Evolutionary conservation across 2,113 vertebrate genomes (phyloP).

Genomic region (Trematomus loennbergii): DNA sequence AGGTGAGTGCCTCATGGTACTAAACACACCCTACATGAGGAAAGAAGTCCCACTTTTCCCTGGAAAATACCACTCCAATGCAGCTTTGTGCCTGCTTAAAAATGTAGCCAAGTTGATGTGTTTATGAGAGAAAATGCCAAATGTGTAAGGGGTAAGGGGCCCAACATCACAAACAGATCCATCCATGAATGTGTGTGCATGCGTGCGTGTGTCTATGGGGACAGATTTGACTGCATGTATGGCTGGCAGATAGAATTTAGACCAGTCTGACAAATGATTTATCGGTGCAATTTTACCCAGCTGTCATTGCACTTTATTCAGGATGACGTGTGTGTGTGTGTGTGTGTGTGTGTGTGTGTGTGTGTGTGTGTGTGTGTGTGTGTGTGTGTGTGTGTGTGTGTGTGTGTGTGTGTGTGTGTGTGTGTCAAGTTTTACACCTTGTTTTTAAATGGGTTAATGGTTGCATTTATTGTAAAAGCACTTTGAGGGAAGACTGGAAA

Average conservation of each 20-base stretch:
- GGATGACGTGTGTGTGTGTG: conserved; percentile 54
- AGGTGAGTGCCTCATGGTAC: background rate
- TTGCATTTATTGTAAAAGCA: too few species aligned
- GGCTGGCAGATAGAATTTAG: conserved; percentile 81
- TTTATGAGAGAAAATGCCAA: conserved; percentile 51
- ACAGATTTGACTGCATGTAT: conserved; percentile 71
- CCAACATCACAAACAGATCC: conserved; percentile 51
- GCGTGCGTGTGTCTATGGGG: conserved; percentile 39
- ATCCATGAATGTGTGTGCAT: conserved; percentile 40
- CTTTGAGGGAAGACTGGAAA: too few species aligned
- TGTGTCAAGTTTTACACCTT: too few species aligned
- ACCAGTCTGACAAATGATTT: conserved; percentile 83
- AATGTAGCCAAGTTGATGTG: conserved; percentile 48
- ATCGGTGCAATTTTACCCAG: conserved; percentile 82
- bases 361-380: background rate
- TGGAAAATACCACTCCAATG: conserved; percentile 18
- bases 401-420: conserved; percentile 28
- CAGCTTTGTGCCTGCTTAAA: conserved; percentile 27
- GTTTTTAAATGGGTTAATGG: too few species aligned
- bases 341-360: conserved; percentile 3
- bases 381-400: background rate
- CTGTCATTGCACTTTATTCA: conserved; percentile 80
- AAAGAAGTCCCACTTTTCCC: background rate
- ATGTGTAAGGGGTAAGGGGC: conserved; percentile 50
- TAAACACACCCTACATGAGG: background rate